phyloP scores from a whole-genome alignment of 2,888 invertebrate genomes.

The Cephus sareptanus region DNA sequence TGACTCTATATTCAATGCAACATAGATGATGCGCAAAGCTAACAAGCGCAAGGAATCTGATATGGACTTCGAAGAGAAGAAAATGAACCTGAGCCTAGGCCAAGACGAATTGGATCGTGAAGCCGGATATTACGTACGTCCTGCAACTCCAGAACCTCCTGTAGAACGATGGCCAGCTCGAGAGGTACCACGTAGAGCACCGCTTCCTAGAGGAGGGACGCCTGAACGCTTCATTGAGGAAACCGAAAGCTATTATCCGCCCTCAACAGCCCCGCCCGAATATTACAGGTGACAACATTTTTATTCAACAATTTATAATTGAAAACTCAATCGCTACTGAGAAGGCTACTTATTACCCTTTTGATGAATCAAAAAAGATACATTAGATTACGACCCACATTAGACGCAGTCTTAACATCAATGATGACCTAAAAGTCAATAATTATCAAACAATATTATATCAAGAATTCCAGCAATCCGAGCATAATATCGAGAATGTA shows the following conservation, averaged over 20 bases:
- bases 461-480: too few species aligned
- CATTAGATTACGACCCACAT: too few species aligned
- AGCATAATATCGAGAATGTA: too few species aligned
- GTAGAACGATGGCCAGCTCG: slow-evolving; percentile 57
- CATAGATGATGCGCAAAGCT: slow-evolving; percentile 84
- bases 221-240: slow-evolving; percentile 57
- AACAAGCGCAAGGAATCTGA: slow-evolving; percentile 94
- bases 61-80: slow-evolving; percentile 95
- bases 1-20: too few species aligned
- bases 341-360: too few species aligned
- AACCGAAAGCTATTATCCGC: slow-evolving; percentile 58
- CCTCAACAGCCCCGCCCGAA: slow-evolving; percentile 52
- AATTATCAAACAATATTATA: too few species aligned
- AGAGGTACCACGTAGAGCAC: slow-evolving; percentile 51
- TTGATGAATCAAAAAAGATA: too few species aligned
- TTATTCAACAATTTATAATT: too few species aligned
- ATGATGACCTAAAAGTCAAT: too few species aligned
- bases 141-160: slow-evolving; percentile 72
- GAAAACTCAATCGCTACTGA: too few species aligned
- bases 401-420: too few species aligned
- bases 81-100: slow-evolving; percentile 86
- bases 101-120: slow-evolving; percentile 83
- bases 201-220: slow-evolving; percentile 52
- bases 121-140: slow-evolving; percentile 78
- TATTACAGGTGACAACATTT: slow-evolving; percentile 54